Base-by-base conservation (phyloP, 2,888 invertebrate genomes). In the Hypena proboscidalis region DNA sequence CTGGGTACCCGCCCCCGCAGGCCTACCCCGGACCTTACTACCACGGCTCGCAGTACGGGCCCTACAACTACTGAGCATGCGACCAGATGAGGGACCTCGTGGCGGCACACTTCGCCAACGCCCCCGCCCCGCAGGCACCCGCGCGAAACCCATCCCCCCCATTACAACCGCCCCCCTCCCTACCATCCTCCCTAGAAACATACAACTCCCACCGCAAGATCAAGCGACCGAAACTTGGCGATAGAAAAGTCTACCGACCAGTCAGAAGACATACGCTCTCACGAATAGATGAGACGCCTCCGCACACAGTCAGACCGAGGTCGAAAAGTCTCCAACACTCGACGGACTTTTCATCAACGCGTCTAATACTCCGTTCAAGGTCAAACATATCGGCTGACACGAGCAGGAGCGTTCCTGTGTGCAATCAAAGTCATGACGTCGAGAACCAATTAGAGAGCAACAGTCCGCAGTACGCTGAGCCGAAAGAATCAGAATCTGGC, bases 11-110 rank as follows among this genome's bases (percentile, higher is more conserved):
- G 41, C 95, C 95, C 0, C 94, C 94, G 37, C 94, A 93, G 53
- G 95, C 96, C 37, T 97, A 97, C 89, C 95, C 97, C 44, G 96
- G 95, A 23, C 97, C 97, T 19, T 96, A 96, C 76, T 97, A 97
- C 87, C 97, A 97, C 84, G 97, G 97, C 72, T 97, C 97, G 35
- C 97, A 97, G 79, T 97, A 97, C 83, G 97, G 96, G 37, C 97
- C 97, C 34, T 97, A 97, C 92, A 97, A 97, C 91, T 97, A 97
- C 91, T 97, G 94, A 94, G 77, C 86, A 75, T 51, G 77, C 80
- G 87, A 90, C 89, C 91, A 91, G 90, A 90, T 88, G 87, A 88
- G 90, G 89, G 90, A 89, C 69, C 70, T 81, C 53, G 83, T 75
- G 86, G 86, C 90, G 85, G 85, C 86, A 56, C 76, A 79, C 81